Evolutionary conservation across 1,140 invertebrate species (phyloP).

Genomic region (Trichonephila clavata): DNA sequence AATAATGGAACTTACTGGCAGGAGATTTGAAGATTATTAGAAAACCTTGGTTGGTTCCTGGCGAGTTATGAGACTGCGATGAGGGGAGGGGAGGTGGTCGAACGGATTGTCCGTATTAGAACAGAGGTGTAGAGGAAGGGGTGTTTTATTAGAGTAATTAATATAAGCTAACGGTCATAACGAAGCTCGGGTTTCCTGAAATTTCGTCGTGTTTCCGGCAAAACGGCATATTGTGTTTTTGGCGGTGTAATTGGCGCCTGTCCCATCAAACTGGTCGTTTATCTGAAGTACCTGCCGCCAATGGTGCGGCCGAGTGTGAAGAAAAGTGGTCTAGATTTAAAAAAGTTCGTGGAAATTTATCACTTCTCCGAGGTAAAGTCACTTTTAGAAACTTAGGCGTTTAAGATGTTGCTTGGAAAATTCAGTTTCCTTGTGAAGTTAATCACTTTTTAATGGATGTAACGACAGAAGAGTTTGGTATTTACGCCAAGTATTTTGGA

Average conservation of each 20-base stretch:
- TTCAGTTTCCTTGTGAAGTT: too few relatives aligned
- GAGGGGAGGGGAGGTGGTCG: background rate
- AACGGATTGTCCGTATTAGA: constrained; percentile 44
- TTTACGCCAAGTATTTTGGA: too few relatives aligned
- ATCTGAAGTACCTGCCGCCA: constrained; percentile 72
- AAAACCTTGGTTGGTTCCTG: constrained; percentile 53
- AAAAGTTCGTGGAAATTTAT: background rate
- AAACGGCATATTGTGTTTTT: constrained; percentile 74
- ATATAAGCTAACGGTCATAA: constrained; percentile 76
- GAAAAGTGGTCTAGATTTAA: constrained; percentile 14
- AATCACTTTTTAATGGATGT: background rate
- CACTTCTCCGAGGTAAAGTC: background rate
- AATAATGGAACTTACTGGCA: constrained; percentile 71
- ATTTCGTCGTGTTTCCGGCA: constrained; percentile 74
- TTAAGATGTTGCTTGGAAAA: too few relatives aligned
- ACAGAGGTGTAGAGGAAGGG: constrained; percentile 25
- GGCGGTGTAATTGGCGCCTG: constrained; percentile 74
- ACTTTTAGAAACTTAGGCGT: too few relatives aligned
- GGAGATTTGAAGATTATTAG: constrained; percentile 75
- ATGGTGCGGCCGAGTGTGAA: background rate
- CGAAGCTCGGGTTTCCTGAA: constrained; percentile 74
- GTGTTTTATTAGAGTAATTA: constrained; percentile 76
- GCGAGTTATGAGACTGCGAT: constrained; percentile 56
- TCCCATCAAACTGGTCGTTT: constrained; percentile 72
- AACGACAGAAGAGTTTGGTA: too few relatives aligned